Percentiles rank a stretch among this genome's conserved stretches.
These are phyloP conservation scores for Crocidura indochinensis DNA, from an alignment of 2,797 vertebrate genomes.

Conservation along the genomic window DNA sequence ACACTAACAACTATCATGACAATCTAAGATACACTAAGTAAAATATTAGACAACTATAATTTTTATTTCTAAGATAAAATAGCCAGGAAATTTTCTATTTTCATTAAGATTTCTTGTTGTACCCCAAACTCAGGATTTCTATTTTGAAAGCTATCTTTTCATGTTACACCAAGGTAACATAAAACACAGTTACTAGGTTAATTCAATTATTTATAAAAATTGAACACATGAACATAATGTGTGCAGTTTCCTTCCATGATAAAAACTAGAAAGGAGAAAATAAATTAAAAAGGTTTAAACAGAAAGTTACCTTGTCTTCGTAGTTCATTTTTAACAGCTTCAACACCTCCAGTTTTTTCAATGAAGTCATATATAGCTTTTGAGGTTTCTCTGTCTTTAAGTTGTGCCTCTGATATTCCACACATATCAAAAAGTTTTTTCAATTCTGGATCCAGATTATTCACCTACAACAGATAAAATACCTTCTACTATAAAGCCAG, in stretches of 20 bases:
- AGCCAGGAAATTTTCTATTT: constrained; percentile 42
- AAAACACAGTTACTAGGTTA: not conserved
- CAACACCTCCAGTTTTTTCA: constrained; percentile 98
- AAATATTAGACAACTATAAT: constrained; percentile 58
- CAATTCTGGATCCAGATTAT: constrained; percentile 98
- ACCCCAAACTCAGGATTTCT: constrained; percentile 50
- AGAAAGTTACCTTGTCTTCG: constrained; percentile 95
- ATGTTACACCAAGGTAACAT: constrained; percentile 38
- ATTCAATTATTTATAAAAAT: constrained; percentile 6
- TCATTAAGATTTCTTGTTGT: too few species aligned
- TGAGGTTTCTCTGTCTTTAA: constrained; percentile 99
- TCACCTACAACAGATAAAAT: constrained; percentile 92
- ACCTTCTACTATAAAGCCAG: constrained; percentile 48
- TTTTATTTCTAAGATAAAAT: constrained; percentile 53
- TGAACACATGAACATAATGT: not conserved
- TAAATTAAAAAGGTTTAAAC: constrained; percentile 68
- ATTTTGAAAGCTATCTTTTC: constrained; percentile 1
- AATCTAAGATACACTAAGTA: not conserved
- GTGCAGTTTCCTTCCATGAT: not conserved
- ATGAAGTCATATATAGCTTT: constrained; percentile 99
- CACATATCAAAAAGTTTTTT: constrained; percentile 99
- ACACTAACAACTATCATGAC: too few species aligned
- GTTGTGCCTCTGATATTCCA: constrained; percentile 98
- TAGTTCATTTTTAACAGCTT: constrained; percentile 98
- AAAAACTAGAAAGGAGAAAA: constrained; percentile 67